phyloP scores from a whole-genome alignment of 1,140 invertebrate species.

The Drosophila sechellia region DNA sequence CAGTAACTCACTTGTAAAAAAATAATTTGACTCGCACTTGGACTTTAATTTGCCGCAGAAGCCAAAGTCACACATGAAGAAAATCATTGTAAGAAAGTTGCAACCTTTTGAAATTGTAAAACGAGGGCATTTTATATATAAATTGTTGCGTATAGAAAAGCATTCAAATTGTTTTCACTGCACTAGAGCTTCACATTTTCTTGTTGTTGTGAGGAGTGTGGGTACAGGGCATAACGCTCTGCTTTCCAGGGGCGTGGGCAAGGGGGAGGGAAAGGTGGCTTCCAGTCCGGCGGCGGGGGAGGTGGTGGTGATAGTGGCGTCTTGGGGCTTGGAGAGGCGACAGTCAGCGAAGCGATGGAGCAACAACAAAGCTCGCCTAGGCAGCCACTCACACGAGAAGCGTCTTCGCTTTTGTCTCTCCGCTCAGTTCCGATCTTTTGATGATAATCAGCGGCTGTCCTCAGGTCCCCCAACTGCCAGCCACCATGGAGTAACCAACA shows the following conservation, averaged over 20 bases:
- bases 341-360: constrained; percentile 37
- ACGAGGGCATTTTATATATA: no score
- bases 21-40: constrained; percentile 82
- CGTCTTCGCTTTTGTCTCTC: constrained; percentile 72
- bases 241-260: constrained; percentile 37
- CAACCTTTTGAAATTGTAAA: no score
- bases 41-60: constrained; percentile 76
- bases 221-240: constrained; percentile 56
- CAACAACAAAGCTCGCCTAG: constrained; percentile 20
- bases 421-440: constrained; percentile 76
- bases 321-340: constrained; percentile 8
- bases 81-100: background rate
- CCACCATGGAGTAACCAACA: background rate
- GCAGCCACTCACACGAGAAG: constrained; percentile 67
- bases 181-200: background rate
- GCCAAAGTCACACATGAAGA: constrained; percentile 6
- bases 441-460: constrained; percentile 77
- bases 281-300: background rate
- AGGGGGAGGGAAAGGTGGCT: background rate
- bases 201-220: constrained; percentile 26
- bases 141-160: no score
- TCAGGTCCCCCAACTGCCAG: constrained; percentile 13
- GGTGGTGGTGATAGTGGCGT: background rate
- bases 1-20: constrained; percentile 82
- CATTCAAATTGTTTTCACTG: background rate